Evolutionary conservation across 1,140 invertebrate genomes (phyloP).

Genomic region (Hyposmocoma kahamanoa): DNA sequence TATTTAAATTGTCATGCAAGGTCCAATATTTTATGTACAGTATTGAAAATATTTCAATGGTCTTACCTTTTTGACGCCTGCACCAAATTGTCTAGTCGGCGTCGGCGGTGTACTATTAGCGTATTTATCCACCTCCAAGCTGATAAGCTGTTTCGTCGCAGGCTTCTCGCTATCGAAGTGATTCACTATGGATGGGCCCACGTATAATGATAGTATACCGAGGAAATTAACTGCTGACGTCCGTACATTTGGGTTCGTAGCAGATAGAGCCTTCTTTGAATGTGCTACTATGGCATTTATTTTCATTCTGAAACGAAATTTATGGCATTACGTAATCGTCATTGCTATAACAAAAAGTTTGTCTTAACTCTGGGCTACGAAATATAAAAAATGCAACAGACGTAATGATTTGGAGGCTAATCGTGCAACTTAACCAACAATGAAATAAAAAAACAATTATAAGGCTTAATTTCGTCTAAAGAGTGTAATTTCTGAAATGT

Average conservation of each 20-base stretch:
- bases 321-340: too few species aligned
- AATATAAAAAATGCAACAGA: too few species aligned
- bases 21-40: background rate
- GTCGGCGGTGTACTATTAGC: slow-evolving; percentile 80
- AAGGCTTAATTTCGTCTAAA: too few species aligned
- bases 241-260: slow-evolving; percentile 89
- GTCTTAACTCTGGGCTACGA: too few species aligned
- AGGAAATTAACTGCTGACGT: slow-evolving; percentile 80
- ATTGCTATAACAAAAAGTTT: too few species aligned
- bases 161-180: slow-evolving; percentile 93
- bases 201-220: slow-evolving; percentile 86
- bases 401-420: too few species aligned
- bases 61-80: slow-evolving; percentile 54
- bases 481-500: too few species aligned
- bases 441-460: too few species aligned
- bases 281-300: slow-evolving; percentile 86
- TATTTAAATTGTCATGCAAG: too few species aligned
- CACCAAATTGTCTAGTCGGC: slow-evolving; percentile 76
- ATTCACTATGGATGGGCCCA: slow-evolving; percentile 82
- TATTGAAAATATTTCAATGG: background rate
- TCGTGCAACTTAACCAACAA: too few species aligned
- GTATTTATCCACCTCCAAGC: slow-evolving; percentile 90
- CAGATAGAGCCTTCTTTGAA: slow-evolving; percentile 87
- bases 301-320: slow-evolving; percentile 77
- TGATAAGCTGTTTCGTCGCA: slow-evolving; percentile 88